Percentiles rank a stretch among this genome's conserved stretches.
phyloP scores from a whole-genome alignment of 2,797 vertebrate species.

The Eptatretus atami region DNA sequence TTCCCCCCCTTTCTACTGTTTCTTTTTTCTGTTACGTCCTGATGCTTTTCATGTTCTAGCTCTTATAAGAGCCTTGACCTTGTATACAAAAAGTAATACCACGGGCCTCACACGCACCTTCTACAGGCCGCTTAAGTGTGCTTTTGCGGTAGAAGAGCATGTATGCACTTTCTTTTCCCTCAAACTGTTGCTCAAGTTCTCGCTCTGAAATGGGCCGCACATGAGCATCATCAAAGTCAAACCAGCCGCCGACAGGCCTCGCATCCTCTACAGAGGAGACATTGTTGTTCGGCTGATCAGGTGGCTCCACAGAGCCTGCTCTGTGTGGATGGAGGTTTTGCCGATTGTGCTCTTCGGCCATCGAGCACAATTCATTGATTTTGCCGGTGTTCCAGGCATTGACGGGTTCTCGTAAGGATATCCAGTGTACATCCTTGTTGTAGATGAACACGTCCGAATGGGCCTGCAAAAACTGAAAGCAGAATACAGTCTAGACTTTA shows the following conservation, averaged over 20 bases:
- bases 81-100: too few relatives aligned
- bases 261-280: background rate
- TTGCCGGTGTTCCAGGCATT: slow-evolving; percentile 9
- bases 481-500: background rate
- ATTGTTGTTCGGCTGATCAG: background rate
- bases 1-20: too few relatives aligned
- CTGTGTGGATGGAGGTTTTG: background rate
- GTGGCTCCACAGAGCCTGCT: background rate
- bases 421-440: slow-evolving; percentile 24
- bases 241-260: slow-evolving; percentile 30
- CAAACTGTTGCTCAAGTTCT: slow-evolving; percentile 67
- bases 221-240: slow-evolving; percentile 62
- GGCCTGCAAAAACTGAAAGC: slow-evolving; percentile 38
- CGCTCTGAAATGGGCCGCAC: slow-evolving; percentile 44
- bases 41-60: too few relatives aligned
- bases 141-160: slow-evolving; percentile 85
- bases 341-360: too few relatives aligned
- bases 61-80: too few relatives aligned
- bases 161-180: slow-evolving; percentile 89
- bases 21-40: too few relatives aligned
- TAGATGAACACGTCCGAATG: slow-evolving; percentile 40
- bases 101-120: slow-evolving; percentile 15
- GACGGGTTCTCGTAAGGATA: slow-evolving; percentile 21
- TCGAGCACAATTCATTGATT: too few relatives aligned
- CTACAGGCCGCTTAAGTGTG: slow-evolving; percentile 28